Percentiles rank a stretch among this genome's conserved stretches.
phyloP scores from a whole-genome alignment of 2,797 vertebrate species.

The Ispidina picta region DNA sequence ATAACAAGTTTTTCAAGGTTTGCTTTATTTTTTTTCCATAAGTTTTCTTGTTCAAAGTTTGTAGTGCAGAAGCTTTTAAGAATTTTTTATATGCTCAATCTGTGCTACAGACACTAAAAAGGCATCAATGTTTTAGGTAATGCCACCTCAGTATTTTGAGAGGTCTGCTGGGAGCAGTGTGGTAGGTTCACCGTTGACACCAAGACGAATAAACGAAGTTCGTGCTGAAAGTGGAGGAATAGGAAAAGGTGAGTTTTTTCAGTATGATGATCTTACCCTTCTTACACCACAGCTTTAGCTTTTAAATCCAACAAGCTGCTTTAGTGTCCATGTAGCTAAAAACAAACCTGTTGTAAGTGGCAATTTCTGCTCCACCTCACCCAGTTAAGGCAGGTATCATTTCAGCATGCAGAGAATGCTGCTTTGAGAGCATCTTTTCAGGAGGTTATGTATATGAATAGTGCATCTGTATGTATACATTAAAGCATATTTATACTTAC shows the following conservation, averaged over 20 bases:
- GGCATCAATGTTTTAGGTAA: conserved; percentile 80
- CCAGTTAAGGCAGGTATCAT: too few relatives aligned
- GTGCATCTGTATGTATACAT: fast-evolving
- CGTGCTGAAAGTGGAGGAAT: conserved; percentile 75
- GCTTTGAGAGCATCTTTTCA: background rate
- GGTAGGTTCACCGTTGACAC: conserved; percentile 76
- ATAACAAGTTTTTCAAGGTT: background rate
- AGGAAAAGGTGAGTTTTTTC: conserved; percentile 72
- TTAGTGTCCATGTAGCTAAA: fast-evolving
- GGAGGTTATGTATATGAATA: background rate
- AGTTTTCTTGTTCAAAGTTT: background rate
- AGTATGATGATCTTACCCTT: background rate
- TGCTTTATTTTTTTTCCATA: background rate
- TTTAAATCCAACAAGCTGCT: background rate
- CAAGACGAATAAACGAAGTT: conserved; percentile 79
- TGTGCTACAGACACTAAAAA: background rate
- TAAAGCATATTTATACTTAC: background rate
- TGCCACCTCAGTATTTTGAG: conserved; percentile 91
- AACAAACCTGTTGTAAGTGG: background rate
- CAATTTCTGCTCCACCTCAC: background rate
- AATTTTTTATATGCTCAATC: background rate
- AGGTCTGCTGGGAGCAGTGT: conserved; percentile 72
- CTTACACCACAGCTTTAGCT: background rate
- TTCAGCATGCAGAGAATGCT: background rate
- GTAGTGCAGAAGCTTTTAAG: background rate